Base-by-base conservation (phyloP, 2,113 vertebrate species). In the Otis tarda region DNA sequence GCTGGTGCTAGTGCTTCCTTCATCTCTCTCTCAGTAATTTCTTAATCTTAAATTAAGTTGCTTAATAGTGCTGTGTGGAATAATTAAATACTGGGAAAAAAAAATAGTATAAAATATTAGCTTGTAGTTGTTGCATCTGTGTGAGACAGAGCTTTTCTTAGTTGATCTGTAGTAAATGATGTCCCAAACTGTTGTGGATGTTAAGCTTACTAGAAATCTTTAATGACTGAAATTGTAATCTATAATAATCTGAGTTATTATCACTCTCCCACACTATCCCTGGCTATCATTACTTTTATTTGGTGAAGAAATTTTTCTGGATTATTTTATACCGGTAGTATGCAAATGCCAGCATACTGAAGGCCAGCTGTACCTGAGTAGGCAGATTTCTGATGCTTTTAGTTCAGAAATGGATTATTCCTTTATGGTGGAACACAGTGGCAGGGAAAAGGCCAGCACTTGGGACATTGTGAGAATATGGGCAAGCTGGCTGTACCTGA, bases 31-130 rank as follows among this genome's bases (percentile, higher is more conserved):
- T 91, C 45, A 57, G 25, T 76, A 92, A 80, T 82, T 92, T 93
- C 77, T 83, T 90, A 87, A 69, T 89, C 85, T 95, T 94, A 91
- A 89, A 89, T 81, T 90, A 92, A 95, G 14, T 8, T 85, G 41
- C 81, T 93, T 96, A 96, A 76, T 68, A 90, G 63, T 60, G 49
- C n/a, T 31, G 9, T 90, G 39, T 73, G 68, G 65, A 88, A 94
- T 95, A 96, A 96, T 96, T 93, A 97, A 96, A 94, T 50, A 95
- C 79, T 85, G 87, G 41, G 15, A 43, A 43, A 43, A 43, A 96
- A 97, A 91, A 96, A 78, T 39, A 90, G 59, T 94, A 61, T 96
- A 88, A 90, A 93, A 83, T 80, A 91, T 63, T 86, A 94, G 57
- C 25, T 94, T 68, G 41, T 89, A 63, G 86, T 77, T 92, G 33